A percentile compares a stretch with the other conserved stretches of the same genome.
phyloP scores from a whole-genome alignment of 2,888 invertebrate species.

The Coleophora deauratella region DNA sequence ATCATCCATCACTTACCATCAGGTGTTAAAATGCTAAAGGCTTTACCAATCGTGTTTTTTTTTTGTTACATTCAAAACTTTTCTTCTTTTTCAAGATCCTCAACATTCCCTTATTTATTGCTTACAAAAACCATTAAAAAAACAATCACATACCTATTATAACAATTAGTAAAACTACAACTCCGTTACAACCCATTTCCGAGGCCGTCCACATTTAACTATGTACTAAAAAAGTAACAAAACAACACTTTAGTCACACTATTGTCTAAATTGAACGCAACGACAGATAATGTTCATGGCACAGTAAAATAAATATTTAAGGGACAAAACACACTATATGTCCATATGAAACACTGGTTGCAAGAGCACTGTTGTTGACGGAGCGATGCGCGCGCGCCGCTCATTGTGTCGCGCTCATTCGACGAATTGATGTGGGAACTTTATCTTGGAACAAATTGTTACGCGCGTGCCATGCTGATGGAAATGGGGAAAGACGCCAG shows the following conservation, averaged over 20 bases:
- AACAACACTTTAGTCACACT: slow-evolving; percentile 11
- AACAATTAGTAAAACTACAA: slow-evolving; percentile 16
- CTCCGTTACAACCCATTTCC: slow-evolving; percentile 16
- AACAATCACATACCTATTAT: slow-evolving; percentile 21
- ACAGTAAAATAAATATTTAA: not conserved
- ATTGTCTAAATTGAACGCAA: slow-evolving; percentile 17
- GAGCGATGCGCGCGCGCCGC: slow-evolving; percentile 5
- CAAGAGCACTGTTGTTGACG: slow-evolving; percentile 8
- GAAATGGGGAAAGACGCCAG: too few species aligned
- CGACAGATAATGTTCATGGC: not conserved
- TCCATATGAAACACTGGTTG: slow-evolving; percentile 1
- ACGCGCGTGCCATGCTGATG: too few species aligned
- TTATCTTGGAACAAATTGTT: too few species aligned
- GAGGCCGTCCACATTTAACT: slow-evolving; percentile 9
- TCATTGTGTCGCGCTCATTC: not conserved
- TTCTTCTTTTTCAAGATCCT: too few species aligned
- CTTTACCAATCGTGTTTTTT: too few species aligned
- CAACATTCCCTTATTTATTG: too few species aligned
- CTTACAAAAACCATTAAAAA: slow-evolving; percentile 4
- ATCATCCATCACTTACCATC: too few species aligned
- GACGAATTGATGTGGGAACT: not conserved
- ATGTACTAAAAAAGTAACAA: slow-evolving; percentile 12
- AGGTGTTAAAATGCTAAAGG: too few species aligned
- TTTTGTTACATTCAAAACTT: too few species aligned
- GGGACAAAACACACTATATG: not conserved